These are phyloP conservation scores for Ancistrus triradiatus DNA, from an alignment of 2,113 vertebrate genomes.

Conservation along the genomic window DNA sequence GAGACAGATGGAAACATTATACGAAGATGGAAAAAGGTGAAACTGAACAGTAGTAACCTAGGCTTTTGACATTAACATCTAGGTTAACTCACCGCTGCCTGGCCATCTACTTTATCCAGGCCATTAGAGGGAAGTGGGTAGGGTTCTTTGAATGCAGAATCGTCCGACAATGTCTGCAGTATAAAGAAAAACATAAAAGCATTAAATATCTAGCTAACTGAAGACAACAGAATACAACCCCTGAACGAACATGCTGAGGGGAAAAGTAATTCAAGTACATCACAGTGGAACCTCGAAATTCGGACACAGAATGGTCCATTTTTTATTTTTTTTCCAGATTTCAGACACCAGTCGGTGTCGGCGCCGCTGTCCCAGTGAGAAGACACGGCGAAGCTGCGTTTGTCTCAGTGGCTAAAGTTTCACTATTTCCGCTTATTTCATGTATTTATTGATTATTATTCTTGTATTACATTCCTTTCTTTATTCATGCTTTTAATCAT, in stretches of 20 bases:
- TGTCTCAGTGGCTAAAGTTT: no score
- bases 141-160: constrained; percentile 72
- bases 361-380: no score
- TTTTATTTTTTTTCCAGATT: no score
- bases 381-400: no score
- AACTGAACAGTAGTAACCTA: neutral
- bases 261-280: no score
- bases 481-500: no score
- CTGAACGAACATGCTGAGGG: neutral
- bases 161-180: constrained; percentile 49
- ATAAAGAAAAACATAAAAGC: neutral
- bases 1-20: neutral
- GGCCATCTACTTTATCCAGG: constrained; percentile 58
- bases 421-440: no score
- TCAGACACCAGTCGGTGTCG: no score
- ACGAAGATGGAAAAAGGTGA: neutral
- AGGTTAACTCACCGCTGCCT: constrained; percentile 43
- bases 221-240: neutral
- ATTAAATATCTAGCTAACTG: neutral
- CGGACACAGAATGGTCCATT: no score
- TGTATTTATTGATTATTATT: no score
- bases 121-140: constrained; percentile 60
- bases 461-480: no score
- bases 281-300: no score
- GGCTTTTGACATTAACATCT: neutral